Conservation (phyloP, 1,140 invertebrate genomes). For the Sarcophaga bullata region DNA sequence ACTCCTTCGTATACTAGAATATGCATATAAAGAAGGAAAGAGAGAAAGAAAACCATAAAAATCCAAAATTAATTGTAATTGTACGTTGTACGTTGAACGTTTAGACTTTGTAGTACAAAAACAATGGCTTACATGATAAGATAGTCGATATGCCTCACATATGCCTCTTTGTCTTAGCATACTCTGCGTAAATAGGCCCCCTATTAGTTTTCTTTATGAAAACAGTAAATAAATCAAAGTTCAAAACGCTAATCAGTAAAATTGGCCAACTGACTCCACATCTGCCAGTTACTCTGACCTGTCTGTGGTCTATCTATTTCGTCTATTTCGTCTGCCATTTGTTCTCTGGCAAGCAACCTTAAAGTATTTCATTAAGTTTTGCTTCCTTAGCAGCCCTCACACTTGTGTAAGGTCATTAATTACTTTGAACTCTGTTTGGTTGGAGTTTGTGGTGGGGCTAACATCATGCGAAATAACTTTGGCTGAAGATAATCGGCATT, state of each 20-base stretch:
- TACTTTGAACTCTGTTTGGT: conserved; percentile 43
- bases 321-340: neutral
- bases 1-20: neutral
- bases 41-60: conserved; percentile 25
- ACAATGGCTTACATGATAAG: conserved; percentile 28
- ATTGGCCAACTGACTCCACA: conserved; percentile 13
- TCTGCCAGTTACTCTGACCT: neutral
- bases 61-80: conserved; percentile 41
- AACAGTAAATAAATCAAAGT: conserved; percentile 45
- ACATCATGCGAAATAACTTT: conserved; percentile 5
- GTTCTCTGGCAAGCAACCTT: neutral
- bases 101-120: neutral
- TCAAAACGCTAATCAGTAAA: conserved; percentile 44
- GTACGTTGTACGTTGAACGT: conserved; percentile 24
- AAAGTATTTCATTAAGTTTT: conserved; percentile 44
- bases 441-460: neutral
- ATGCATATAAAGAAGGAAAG: neutral
- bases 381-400: neutral
- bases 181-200: too few species aligned
- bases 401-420: conserved; percentile 45
- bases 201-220: too few species aligned
- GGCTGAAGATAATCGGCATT: neutral
- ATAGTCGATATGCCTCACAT: neutral
- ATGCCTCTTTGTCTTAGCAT: too few species aligned
- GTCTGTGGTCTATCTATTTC: neutral